Evolutionary conservation across 2,888 invertebrate species (phyloP), one percentile per base, ranked within the genome.

Genomic region (Scaptomyza caliginosa): DNA sequence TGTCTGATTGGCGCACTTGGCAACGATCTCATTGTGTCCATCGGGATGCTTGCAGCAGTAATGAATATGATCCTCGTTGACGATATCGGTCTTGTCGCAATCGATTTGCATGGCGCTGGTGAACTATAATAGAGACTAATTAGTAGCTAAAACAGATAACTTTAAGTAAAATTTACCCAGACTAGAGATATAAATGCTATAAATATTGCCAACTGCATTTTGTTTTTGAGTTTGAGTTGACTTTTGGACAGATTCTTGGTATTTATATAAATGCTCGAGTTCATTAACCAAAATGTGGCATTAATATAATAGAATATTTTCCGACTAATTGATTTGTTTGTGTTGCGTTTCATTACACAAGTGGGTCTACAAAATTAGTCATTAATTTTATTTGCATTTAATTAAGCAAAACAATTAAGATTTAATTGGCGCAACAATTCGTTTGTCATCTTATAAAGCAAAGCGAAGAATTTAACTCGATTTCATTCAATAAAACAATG

Each of bases 1-100:
- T 0, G 81, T 74, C 32, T 82, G 51, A 48, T 76, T 77, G 56
- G 88, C 77, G 19, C 88, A 88, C 2, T 21, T 45, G 5, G 72
- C 86, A 0, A 85, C 34, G 7, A 89, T 21, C 6, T 83, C 80
- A 5, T 82, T 89, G 45, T 89, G 77, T 0, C 79, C 88, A 24
- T 89, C 88, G 3, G 88, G 88, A 70, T 89, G 88, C 28, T 76
- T 74, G 72, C 88, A 88, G 55, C 88, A 88, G 3, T 60, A 63
- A n/a, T 87, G 86, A 3, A 88, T 80, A n/a, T 78, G 81, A 19
- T 80, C 75, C 52, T 89, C 88, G 4, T 86, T 80, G 3, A 89
- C 52, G 5, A 54, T 16, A 3, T 76, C 78, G 10, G 78, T 50
- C 11, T 76, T 75, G 2, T 83, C 71, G 36, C 88, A 88, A 32